Percentiles rank a stretch among this genome's conserved stretches.
Evolutionary conservation across 2,113 vertebrate genomes (phyloP).

Genomic region (Chlamydotis undulata): DNA sequence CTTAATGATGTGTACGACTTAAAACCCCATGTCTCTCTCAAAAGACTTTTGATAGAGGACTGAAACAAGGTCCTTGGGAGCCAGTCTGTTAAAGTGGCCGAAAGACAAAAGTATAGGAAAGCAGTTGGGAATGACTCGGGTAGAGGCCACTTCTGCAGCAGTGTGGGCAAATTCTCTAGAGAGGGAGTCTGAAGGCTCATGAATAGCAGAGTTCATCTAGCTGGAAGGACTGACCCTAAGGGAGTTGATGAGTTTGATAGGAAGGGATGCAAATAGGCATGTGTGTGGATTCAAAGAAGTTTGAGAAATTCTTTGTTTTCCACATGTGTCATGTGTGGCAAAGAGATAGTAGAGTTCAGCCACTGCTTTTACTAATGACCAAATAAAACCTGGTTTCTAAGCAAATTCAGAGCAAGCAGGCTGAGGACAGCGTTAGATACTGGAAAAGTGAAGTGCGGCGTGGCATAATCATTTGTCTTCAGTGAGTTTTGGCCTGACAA

Average conservation of each 20-base stretch:
- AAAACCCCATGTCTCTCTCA: not conserved
- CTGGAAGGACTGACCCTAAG: not conserved
- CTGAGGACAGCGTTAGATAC: not conserved
- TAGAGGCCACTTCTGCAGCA: not conserved
- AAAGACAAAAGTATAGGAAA: not conserved
- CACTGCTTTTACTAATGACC: not conserved
- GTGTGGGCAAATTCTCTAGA: not conserved
- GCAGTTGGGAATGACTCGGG: not conserved
- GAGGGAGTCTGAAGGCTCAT: not conserved
- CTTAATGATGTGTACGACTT: not conserved
- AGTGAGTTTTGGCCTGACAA: not conserved
- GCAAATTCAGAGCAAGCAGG: not conserved
- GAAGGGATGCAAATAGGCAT: not conserved
- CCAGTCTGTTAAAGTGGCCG: not conserved
- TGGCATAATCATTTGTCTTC: not conserved
- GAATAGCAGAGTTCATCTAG: not conserved
- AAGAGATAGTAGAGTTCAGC: not conserved
- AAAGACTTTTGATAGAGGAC: not conserved
- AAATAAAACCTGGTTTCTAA: not conserved
- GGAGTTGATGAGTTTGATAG: not conserved
- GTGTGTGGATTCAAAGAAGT: not conserved
- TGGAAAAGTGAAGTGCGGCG: not conserved
- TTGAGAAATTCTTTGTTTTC: not conserved
- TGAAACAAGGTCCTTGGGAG: not conserved
- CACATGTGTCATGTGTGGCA: rapidly evolving